These are phyloP conservation scores for Hippolais icterina DNA, from an alignment of 2,113 vertebrate genomes.

Conservation along the genomic window DNA sequence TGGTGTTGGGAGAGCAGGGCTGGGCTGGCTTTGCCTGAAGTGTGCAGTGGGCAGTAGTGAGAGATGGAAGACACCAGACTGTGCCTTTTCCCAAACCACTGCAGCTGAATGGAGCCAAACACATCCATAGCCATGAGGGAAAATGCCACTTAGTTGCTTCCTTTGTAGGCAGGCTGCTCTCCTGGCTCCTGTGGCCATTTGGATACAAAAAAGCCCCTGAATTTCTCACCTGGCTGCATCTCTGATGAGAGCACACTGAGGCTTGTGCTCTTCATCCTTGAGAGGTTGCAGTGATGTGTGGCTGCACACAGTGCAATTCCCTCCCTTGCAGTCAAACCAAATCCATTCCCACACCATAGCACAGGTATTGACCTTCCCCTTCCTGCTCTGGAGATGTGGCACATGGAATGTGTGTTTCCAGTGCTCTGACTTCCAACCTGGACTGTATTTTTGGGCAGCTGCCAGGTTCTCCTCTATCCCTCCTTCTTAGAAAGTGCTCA, in stretches of 20 bases:
- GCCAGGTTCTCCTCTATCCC: not conserved
- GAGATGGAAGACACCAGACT: not conserved
- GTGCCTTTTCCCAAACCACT: not conserved
- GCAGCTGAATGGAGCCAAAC: not conserved
- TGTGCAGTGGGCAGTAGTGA: fast-evolving
- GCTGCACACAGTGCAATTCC: not conserved
- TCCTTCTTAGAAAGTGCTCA: not conserved
- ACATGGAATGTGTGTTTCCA: not conserved
- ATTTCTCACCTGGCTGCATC: not conserved
- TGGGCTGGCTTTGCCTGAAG: not conserved
- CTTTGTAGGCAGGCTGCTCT: not conserved
- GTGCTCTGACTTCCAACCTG: not conserved
- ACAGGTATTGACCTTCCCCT: not conserved
- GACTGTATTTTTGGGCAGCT: not conserved
- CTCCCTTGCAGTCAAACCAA: not conserved
- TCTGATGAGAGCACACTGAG: not conserved
- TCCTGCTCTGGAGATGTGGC: not conserved
- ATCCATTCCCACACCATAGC: not conserved
- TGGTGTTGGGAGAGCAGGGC: not conserved
- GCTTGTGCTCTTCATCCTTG: not conserved
- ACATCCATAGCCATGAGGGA: not conserved
- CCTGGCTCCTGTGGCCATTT: not conserved
- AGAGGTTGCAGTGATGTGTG: not conserved
- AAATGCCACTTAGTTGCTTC: not conserved
- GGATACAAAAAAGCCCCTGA: not conserved